Evolutionary conservation across 1,140 invertebrate species (phyloP).

Genomic region (Akabosia matsudoensis): DNA sequence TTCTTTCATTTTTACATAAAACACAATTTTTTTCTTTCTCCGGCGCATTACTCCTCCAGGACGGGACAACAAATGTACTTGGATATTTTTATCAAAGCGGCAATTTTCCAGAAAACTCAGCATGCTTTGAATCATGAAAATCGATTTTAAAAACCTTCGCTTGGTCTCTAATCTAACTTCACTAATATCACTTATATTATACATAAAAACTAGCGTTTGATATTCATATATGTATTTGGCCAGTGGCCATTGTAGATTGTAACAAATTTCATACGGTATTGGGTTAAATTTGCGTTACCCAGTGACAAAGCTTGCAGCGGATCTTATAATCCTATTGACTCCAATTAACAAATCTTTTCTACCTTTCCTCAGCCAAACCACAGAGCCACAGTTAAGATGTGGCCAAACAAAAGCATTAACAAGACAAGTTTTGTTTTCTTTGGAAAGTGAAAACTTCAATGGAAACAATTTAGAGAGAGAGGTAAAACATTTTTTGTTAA

Average conservation of each 20-base stretch:
- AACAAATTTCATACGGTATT: neutral
- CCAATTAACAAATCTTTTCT: neutral
- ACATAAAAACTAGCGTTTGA: neutral
- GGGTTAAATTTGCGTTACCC: neutral
- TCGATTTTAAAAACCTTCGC: no score
- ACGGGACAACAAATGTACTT: no score
- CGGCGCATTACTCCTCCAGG: no score
- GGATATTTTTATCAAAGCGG: no score
- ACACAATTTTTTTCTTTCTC: no score
- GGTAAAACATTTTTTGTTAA: conserved; percentile 14
- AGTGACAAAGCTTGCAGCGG: neutral
- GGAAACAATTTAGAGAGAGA: conserved; percentile 14
- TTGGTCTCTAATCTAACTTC: no score
- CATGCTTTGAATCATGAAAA: no score
- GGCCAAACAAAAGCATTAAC: conserved; percentile 2
- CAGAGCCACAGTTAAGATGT: neutral
- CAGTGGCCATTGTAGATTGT: neutral
- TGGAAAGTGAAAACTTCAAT: neutral
- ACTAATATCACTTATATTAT: no score
- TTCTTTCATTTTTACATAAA: no score
- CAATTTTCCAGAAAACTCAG: no score
- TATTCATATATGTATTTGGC: neutral
- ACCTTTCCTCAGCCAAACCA: neutral
- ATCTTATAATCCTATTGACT: neutral
- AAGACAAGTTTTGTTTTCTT: neutral